Conservation (phyloP, 2,888 invertebrate species). For the Drosophila buzzatii region DNA sequence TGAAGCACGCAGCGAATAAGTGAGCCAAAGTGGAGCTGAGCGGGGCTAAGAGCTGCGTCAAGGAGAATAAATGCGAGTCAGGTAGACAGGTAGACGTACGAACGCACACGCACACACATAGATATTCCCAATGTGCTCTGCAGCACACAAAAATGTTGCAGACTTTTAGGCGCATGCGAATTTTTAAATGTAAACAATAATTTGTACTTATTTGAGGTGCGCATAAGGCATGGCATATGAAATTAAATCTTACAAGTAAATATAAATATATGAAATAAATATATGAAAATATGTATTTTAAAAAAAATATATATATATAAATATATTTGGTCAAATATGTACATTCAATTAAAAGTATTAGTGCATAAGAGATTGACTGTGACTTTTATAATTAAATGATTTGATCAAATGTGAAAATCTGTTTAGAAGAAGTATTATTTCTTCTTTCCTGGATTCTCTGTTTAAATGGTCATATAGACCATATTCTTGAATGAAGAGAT, state of each 20-base stretch:
- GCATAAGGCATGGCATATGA: neutral
- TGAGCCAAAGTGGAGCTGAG: slow-evolving; percentile 1
- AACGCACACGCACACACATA: neutral
- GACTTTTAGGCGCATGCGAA: slow-evolving; percentile 51
- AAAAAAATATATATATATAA: neutral
- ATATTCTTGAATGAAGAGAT: no score
- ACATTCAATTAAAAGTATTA: no score
- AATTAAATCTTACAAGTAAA: neutral
- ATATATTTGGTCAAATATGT: neutral
- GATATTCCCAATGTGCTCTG: slow-evolving; percentile 18
- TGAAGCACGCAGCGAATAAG: slow-evolving; percentile 34
- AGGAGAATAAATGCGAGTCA: slow-evolving; percentile 49
- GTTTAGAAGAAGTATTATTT: no score
- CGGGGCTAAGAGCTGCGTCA: neutral
- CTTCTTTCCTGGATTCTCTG: no score
- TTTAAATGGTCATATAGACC: no score
- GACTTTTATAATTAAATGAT: no score
- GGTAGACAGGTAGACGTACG: slow-evolving; percentile 32
- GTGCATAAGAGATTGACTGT: no score
- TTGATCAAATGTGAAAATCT: no score
- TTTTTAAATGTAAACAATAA: slow-evolving; percentile 12
- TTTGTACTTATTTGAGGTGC: neutral
- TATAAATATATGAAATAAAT: neutral
- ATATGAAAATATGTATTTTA: neutral
- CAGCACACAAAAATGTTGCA: slow-evolving; percentile 68